Conservation (phyloP, 2,113 vertebrate genomes). For the Saguinus midas region DNA sequence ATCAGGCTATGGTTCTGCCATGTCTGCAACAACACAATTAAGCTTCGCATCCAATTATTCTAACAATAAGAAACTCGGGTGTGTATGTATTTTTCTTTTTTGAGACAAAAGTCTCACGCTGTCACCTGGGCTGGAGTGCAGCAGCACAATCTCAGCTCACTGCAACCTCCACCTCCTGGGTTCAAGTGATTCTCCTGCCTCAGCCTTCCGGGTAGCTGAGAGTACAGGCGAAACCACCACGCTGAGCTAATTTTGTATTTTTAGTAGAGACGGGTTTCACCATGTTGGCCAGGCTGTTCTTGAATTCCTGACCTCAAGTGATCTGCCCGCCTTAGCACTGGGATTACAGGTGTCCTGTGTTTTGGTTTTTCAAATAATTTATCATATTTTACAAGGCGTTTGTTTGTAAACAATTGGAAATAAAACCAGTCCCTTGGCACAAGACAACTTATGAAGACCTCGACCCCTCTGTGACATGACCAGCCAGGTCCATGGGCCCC, state of each 20-base stretch:
- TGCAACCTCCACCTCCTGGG: no score
- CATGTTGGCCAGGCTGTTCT: not conserved
- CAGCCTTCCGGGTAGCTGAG: not conserved
- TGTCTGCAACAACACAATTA: not conserved
- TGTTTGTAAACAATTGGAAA: not conserved
- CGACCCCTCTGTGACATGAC: rapidly evolving
- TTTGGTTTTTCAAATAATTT: not conserved
- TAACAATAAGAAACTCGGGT: not conserved
- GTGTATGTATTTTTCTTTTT: not conserved
- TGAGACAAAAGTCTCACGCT: not conserved
- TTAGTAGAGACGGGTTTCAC: not conserved
- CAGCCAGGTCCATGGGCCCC: not conserved
- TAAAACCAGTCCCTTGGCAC: not conserved
- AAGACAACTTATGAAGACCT: not conserved
- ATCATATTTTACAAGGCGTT: not conserved
- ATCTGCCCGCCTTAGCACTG: not conserved
- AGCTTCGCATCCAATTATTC: not conserved
- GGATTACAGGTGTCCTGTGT: not conserved
- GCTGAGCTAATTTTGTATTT: not conserved
- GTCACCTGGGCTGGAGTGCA: not conserved
- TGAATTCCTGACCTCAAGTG: not conserved
- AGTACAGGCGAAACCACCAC: not conserved
- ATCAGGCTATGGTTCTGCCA: not conserved
- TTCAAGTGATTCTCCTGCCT: not conserved
- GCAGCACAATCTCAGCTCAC: not conserved